Base-by-base conservation (phyloP, 1,140 invertebrate genomes). In the Drosophila athabasca region DNA sequence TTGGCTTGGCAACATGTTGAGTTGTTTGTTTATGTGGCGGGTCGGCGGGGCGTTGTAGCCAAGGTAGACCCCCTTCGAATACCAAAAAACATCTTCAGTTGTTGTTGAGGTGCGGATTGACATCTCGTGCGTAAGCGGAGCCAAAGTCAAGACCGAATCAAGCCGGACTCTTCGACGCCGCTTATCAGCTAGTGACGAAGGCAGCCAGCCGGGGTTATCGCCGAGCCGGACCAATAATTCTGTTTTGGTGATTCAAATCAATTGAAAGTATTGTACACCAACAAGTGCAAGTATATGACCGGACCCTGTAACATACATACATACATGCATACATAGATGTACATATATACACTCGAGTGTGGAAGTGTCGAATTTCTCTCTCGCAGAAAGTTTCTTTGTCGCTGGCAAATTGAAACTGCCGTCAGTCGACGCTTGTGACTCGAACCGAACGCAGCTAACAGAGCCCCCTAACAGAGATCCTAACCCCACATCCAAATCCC, bases 1-100 rank as follows among this genome's bases (percentile, higher is more conserved):
- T 85, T 82, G 62, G 62, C 82, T 59, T 87, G 83, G 83, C 83
- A 88, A 87, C 82, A 65, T 82, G 76, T 82, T 70, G 72, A 55
- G 8, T 68, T 54, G 75, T 71, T 77, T 77, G 53, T 54, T 75
- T 76, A 8, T 15, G n/a, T 35, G 15, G 44, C 29, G 26, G 35
- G 44, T 17, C 35, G 15, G 44, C 29, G 26, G 35, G 44, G 44
- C 29, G 46, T 75, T 62, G 79, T 62, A 74, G 82, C 73, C 48
- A 74, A 53, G 79, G 66, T 55, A 57, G 71, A 49, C 24, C 52
- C 52, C 52, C 53, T 8, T 13, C 31, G 54, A 52, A 48, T 70
- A 70, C 70, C 43, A 55, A 71, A 71, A 71, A 71, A 71, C 68
- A 71, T 71, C 66, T 52, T 48, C 64, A 59, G 57, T 70, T 29